Evolutionary conservation across 2,113 vertebrate genomes (phyloP).

Genomic region (Archilochus colubris): DNA sequence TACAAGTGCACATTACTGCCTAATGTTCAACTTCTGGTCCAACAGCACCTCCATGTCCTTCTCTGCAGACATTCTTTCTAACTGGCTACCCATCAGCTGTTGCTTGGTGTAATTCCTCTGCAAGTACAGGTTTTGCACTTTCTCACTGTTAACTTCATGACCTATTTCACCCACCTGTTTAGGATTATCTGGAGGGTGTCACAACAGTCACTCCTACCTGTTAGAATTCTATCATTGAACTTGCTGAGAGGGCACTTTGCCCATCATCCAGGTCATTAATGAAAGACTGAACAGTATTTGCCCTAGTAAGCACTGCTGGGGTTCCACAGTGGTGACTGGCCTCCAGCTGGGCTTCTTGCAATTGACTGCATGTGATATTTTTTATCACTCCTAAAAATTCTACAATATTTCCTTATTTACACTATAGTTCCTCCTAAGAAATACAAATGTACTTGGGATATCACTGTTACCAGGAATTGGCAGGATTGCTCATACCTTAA

Average conservation of each 20-base stretch:
- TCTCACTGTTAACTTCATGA: not conserved
- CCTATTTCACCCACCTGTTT: not conserved
- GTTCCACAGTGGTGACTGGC: not conserved
- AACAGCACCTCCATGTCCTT: not conserved
- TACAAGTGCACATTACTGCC: not conserved
- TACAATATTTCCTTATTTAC: not conserved
- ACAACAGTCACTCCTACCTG: not conserved
- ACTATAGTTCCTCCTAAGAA: not conserved
- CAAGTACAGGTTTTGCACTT: not conserved
- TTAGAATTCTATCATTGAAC: not conserved
- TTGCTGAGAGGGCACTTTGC: not conserved
- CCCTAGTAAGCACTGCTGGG: not conserved
- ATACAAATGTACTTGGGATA: not conserved
- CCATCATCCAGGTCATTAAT: not conserved
- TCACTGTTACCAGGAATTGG: not conserved
- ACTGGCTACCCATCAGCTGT: not conserved
- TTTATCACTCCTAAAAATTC: not conserved
- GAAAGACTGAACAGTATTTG: not conserved
- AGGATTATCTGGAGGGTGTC: not conserved
- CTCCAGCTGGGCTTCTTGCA: not conserved
- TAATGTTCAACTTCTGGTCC: not conserved
- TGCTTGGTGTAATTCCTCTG: not conserved
- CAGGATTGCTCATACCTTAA: not conserved
- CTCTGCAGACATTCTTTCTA: not conserved
- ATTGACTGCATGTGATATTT: fast-evolving